phyloP scores from a whole-genome alignment of 2,797 vertebrate genomes.

The Falco biarmicus region DNA sequence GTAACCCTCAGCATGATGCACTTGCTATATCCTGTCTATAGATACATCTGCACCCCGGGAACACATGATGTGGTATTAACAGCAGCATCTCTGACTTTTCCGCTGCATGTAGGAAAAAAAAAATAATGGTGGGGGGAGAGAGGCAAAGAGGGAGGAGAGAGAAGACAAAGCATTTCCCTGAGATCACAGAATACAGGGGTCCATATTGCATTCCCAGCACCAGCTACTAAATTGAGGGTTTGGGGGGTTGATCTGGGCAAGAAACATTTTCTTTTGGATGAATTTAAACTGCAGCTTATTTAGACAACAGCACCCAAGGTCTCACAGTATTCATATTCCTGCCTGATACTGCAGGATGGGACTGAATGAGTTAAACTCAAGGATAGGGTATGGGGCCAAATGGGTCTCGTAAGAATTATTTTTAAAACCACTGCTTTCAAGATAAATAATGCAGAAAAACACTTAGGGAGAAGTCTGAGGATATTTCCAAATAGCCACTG shows the following conservation, averaged over 20 bases:
- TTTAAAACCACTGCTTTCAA: constrained; percentile 27
- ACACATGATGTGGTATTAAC: neutral
- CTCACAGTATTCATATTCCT: neutral
- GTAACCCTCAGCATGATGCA: neutral
- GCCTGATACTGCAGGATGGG: neutral
- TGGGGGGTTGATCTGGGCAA: neutral
- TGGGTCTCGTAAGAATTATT: constrained; percentile 26
- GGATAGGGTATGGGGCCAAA: neutral
- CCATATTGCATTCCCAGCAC: neutral
- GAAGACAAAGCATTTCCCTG: neutral
- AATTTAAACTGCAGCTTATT: constrained; percentile 25
- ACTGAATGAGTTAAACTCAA: neutral
- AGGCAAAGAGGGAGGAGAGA: neutral
- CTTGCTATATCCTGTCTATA: neutral
- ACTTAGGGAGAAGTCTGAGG: constrained; percentile 31
- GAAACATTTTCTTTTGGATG: neutral
- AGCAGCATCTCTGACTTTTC: neutral
- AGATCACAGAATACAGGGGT: neutral
- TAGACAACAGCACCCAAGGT: constrained; percentile 19
- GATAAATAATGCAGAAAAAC: constrained; percentile 62
- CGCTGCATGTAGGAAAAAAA: neutral
- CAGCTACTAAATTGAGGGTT: neutral
- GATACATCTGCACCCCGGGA: neutral
- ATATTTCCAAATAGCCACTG: constrained; percentile 13
- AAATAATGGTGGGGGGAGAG: neutral